Percentiles rank a stretch among this genome's conserved stretches.
Evolutionary conservation across 2,113 vertebrate genomes (phyloP).

Genomic region (Phalacrocorax pelagicus): DNA sequence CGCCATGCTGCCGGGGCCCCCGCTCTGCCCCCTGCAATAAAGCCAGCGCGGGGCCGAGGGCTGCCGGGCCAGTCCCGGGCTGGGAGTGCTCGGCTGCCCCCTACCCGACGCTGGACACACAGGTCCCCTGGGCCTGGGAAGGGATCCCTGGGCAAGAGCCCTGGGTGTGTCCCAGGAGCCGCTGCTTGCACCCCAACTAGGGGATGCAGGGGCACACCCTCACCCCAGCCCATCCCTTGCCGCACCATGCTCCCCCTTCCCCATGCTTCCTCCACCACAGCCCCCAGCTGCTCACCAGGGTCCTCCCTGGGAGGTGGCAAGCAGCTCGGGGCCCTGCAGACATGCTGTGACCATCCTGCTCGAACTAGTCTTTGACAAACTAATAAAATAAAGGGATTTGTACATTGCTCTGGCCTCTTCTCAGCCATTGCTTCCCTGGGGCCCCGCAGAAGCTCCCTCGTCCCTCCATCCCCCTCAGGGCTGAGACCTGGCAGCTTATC

Average conservation of each 20-base stretch:
- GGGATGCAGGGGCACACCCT: not conserved
- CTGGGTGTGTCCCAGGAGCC: not conserved
- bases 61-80: not conserved
- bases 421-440: not conserved
- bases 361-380: slow-evolving; percentile 70
- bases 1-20: not conserved
- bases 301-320: not conserved
- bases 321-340: slow-evolving; percentile 29
- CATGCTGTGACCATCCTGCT: slow-evolving; percentile 73
- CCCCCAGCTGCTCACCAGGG: not conserved
- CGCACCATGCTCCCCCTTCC: not conserved
- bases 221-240: not conserved
- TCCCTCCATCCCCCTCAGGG: not conserved
- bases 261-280: not conserved
- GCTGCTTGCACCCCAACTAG: not conserved
- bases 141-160: not conserved
- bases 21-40: slow-evolving; percentile 37
- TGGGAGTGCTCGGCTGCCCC: not conserved
- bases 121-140: not conserved
- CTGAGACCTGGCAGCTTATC: not conserved
- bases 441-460: fast-evolving
- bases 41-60: not conserved
- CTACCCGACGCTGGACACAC: not conserved
- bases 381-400: slow-evolving; percentile 72
- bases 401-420: slow-evolving; percentile 53